Conservation (phyloP, 1,140 invertebrate genomes). For the Atta cephalotes region DNA sequence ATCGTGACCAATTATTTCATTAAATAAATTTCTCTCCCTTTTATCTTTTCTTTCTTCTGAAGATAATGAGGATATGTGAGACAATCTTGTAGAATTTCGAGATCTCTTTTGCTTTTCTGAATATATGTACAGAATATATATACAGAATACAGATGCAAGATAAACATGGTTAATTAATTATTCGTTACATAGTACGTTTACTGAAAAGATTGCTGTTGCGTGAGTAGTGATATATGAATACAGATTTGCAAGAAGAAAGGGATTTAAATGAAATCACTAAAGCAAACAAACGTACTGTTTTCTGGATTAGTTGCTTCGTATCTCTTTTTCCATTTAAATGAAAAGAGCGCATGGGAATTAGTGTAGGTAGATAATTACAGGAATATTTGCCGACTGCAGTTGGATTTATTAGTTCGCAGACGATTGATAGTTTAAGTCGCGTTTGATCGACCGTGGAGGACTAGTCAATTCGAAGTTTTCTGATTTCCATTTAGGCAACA, state of each 20-base stretch:
- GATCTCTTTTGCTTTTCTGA: neutral
- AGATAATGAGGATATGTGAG: neutral
- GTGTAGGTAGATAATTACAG: conserved; percentile 26
- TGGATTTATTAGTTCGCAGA: conserved; percentile 42
- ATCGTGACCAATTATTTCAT: neutral
- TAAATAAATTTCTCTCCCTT: neutral
- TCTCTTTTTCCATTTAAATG: conserved; percentile 46
- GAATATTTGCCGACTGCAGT: conserved; percentile 28
- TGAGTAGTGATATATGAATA: conserved; percentile 19
- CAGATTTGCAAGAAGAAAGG: conserved; percentile 4
- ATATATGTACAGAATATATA: neutral
- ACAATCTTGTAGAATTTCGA: neutral
- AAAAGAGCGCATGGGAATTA: neutral
- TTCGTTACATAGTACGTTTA: conserved; percentile 1
- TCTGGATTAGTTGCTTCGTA: conserved; percentile 22
- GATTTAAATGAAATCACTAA: conserved; percentile 36
- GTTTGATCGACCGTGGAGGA: conserved; percentile 13
- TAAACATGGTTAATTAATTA: conserved; percentile 20
- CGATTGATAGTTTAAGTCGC: conserved; percentile 47
- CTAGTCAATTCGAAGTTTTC: conserved; percentile 19
- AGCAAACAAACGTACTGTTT: conserved; percentile 30
- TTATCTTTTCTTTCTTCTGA: neutral
- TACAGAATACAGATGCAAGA: neutral
- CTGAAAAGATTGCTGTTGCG: conserved; percentile 11
- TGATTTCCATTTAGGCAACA: conserved; percentile 6